Percentiles rank a stretch among this genome's conserved stretches.
Evolutionary conservation across 2,888 invertebrate genomes (phyloP).

Genomic region (Drosophila pseudotakahashii): DNA sequence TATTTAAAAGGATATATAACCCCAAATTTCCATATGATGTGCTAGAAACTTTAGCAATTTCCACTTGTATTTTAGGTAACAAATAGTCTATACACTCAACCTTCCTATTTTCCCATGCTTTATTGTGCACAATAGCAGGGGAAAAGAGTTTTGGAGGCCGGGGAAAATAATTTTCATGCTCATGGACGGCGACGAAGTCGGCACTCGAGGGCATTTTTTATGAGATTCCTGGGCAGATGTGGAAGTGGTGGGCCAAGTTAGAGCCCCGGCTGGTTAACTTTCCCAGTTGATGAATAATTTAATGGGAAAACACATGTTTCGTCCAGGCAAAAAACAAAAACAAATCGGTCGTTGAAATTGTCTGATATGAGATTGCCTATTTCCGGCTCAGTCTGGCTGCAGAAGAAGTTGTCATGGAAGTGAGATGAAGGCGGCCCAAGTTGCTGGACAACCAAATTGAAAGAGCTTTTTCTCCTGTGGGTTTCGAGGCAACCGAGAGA

Average conservation of each 20-base stretch:
- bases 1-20: too few relatives aligned
- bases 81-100: not conserved
- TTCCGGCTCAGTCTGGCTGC: conserved; percentile 67
- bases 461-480: conserved; percentile 16
- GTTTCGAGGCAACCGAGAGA: conserved; percentile 25
- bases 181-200: conserved; percentile 58
- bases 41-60: too few relatives aligned
- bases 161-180: conserved; percentile 70
- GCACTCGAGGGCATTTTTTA: conserved; percentile 77
- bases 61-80: not conserved
- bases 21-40: too few relatives aligned
- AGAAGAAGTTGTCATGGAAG: conserved; percentile 14
- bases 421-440: conserved; percentile 5
- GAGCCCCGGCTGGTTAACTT: conserved; percentile 35
- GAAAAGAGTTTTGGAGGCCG: conserved; percentile 1
- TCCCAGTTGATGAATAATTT: conserved; percentile 64
- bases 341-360: conserved; percentile 37
- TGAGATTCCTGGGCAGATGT: conserved; percentile 65
- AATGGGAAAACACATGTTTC: conserved; percentile 40
- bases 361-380: conserved; percentile 67
- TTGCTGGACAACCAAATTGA: conserved; percentile 22
- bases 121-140: conserved; percentile 14
- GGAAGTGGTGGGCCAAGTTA: conserved; percentile 48
- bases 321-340: not conserved
- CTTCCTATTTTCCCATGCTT: not conserved